A percentile compares a stretch with the other conserved stretches of the same genome.
These are phyloP conservation scores for Heterotis niloticus DNA, from an alignment of 2,113 vertebrate genomes.

Conservation along the genomic window DNA sequence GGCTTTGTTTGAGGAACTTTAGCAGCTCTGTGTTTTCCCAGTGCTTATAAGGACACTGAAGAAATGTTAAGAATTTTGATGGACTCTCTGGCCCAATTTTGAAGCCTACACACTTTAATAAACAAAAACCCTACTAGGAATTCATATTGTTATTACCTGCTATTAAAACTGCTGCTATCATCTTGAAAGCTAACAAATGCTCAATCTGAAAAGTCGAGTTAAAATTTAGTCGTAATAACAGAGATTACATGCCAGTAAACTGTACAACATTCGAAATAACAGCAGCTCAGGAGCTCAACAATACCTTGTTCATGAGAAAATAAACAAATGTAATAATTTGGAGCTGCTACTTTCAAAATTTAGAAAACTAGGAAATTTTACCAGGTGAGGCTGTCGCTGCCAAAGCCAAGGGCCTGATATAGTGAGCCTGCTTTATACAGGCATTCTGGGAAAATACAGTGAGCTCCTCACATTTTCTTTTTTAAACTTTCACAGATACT, in stretches of 20 bases:
- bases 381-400: neutral
- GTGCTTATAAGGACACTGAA: no score
- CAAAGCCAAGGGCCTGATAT: neutral
- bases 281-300: neutral
- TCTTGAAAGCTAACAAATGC: neutral
- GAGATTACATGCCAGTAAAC: neutral
- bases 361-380: neutral
- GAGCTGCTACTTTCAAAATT: neutral
- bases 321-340: neutral
- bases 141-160: no score
- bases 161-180: no score
- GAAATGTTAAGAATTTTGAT: no score
- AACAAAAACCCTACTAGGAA: no score
- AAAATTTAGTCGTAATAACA: neutral
- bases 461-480: conserved; percentile 61
- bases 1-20: no score
- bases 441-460: conserved; percentile 51
- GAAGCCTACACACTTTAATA: no score
- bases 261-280: neutral
- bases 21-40: no score
- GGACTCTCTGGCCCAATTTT: no score
- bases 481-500: conserved; percentile 29
- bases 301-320: conserved; percentile 12
- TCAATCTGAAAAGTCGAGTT: neutral
- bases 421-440: conserved; percentile 40